A percentile compares a stretch with the other conserved stretches of the same genome.
phyloP scores from a whole-genome alignment of 2,113 vertebrate species.

The Hirundichthys speculiger region DNA sequence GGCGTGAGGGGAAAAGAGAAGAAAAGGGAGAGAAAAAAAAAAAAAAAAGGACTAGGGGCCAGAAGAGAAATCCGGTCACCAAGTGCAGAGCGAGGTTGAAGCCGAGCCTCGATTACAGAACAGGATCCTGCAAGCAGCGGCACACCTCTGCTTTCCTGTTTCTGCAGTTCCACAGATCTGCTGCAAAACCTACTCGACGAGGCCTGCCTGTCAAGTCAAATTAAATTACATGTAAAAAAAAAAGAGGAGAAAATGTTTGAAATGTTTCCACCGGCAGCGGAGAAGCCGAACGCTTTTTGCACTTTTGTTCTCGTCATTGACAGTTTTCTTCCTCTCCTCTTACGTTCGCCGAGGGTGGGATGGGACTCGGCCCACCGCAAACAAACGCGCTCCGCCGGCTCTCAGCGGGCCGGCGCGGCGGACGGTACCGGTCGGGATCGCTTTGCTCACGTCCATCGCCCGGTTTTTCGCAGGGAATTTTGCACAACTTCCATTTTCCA shows the following conservation, averaged over 20 bases:
- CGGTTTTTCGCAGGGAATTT: constrained; percentile 77
- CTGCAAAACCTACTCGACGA: constrained; percentile 1
- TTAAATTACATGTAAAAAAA: no score
- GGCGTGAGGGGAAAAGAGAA: constrained; percentile 53
- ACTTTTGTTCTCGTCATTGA: constrained; percentile 21
- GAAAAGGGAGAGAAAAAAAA: no score
- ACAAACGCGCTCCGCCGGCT: constrained; percentile 58
- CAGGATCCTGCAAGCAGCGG: constrained; percentile 7
- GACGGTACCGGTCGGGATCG: constrained; percentile 68
- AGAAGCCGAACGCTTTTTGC: background rate
- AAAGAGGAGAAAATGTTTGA: background rate
- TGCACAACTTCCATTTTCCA: constrained; percentile 71
- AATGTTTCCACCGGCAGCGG: background rate
- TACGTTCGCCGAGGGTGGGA: constrained; percentile 39
- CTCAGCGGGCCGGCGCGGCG: constrained; percentile 66
- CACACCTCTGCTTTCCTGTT: constrained; percentile 23
- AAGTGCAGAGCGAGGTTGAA: constrained; percentile 52
- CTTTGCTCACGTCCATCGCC: constrained; percentile 58
- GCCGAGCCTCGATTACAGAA: constrained; percentile 37
- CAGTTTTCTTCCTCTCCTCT: constrained; percentile 21
- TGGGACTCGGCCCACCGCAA: constrained; percentile 53
- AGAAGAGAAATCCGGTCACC: constrained; percentile 64
- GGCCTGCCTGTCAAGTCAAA: background rate
- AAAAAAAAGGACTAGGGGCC: constrained; percentile 43
- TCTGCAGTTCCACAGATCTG: background rate